These are phyloP conservation scores for Drosophila guanche DNA, from an alignment of 1,140 invertebrate genomes.

Conservation along the genomic window DNA sequence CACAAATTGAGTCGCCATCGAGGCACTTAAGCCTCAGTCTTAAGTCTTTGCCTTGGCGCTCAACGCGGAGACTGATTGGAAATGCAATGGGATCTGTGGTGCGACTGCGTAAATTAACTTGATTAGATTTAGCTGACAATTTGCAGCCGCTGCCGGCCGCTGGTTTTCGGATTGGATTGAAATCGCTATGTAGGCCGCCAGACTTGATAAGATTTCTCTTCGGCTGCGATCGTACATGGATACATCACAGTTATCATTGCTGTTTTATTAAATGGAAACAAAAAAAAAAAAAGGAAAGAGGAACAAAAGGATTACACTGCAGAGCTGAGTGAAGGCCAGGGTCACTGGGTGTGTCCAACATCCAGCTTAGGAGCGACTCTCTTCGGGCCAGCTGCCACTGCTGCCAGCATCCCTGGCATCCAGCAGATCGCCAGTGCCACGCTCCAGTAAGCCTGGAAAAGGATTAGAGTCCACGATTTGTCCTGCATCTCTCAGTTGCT, in stretches of 20 bases:
- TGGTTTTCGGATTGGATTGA: slow-evolving; percentile 21
- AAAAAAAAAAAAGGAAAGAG: slow-evolving; percentile 10
- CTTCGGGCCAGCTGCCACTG: slow-evolving; percentile 17
- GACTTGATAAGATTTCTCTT: neutral
- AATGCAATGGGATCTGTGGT: slow-evolving; percentile 23
- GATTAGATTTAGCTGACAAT: slow-evolving; percentile 76
- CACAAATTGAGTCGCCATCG: slow-evolving; percentile 34
- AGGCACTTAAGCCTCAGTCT: slow-evolving; percentile 17
- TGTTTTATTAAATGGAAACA: slow-evolving; percentile 20
- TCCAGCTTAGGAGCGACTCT: slow-evolving; percentile 7
- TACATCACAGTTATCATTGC: neutral
- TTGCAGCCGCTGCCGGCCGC: slow-evolving; percentile 35
- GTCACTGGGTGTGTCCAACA: too few relatives aligned
- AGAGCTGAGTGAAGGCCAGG: slow-evolving; percentile 7
- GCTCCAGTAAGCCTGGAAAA: slow-evolving; percentile 1
- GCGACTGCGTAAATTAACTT: slow-evolving; percentile 72
- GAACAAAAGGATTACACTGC: slow-evolving; percentile 13
- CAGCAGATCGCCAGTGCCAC: slow-evolving; percentile 12
- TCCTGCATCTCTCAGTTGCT: too few relatives aligned
- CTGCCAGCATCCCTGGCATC: neutral
- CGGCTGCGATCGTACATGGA: neutral
- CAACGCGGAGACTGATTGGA: neutral
- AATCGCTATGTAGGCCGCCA: slow-evolving; percentile 34
- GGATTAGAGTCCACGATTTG: too few relatives aligned
- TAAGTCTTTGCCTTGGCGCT: slow-evolving; percentile 28